Evolutionary conservation across 2,888 invertebrate species (phyloP).

Genomic region (Morpho deidamia): DNA sequence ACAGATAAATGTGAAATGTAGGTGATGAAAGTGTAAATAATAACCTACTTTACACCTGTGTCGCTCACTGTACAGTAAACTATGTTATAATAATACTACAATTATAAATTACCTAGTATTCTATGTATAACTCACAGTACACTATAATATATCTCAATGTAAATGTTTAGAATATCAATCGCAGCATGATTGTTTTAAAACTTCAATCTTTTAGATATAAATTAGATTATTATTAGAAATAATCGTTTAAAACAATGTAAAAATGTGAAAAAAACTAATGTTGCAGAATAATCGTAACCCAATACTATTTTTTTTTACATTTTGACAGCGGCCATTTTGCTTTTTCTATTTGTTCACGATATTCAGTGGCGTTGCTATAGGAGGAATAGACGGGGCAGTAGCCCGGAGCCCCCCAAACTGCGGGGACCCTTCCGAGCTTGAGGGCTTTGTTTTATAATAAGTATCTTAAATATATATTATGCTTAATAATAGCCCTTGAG

Average conservation of each 20-base stretch:
- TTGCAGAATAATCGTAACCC: no score
- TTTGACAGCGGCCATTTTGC: no score
- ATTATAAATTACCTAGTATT: constrained; percentile 9
- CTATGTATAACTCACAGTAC: constrained; percentile 19
- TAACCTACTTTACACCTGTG: constrained; percentile 68
- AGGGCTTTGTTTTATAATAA: no score
- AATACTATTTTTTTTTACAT: no score
- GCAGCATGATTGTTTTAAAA: constrained; percentile 21
- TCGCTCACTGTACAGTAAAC: constrained; percentile 67
- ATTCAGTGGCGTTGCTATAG: no score
- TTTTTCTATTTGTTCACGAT: no score
- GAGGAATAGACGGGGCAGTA: no score
- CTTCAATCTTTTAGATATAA: background rate
- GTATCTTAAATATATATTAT: no score
- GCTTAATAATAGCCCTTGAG: no score
- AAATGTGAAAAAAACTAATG: no score
- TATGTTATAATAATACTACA: constrained; percentile 33
- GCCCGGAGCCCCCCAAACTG: no score
- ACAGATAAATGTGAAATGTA: constrained; percentile 37
- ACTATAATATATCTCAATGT: constrained; percentile 21
- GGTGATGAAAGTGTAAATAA: constrained; percentile 55
- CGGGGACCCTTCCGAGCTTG: no score
- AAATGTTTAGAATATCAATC: constrained; percentile 17
- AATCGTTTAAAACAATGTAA: background rate
- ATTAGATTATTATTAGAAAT: background rate